Evolutionary conservation across 2,113 vertebrate species (phyloP).

Genomic region (Hippolais icterina): DNA sequence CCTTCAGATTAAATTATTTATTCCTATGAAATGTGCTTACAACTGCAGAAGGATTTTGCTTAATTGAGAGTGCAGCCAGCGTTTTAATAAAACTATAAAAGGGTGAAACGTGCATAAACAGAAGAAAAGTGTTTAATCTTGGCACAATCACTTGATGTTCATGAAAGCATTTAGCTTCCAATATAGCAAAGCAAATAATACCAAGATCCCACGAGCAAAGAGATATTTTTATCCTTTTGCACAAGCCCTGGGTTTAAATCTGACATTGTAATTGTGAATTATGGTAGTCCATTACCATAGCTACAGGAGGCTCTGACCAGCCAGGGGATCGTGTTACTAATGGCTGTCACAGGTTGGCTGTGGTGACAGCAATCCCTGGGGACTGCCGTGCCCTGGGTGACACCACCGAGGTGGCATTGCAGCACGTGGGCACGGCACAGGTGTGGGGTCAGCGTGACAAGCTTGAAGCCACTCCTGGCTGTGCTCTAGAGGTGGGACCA

Average conservation of each 20-base stretch:
- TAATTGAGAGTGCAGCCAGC: conserved; percentile 43
- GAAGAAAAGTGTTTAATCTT: conserved; percentile 45
- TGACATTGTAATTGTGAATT: conserved; percentile 38
- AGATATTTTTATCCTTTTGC: conserved; percentile 35
- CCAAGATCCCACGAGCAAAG: conserved; percentile 26
- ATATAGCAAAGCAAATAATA: conserved; percentile 35
- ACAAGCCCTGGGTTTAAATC: conserved; percentile 16
- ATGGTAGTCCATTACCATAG: conserved; percentile 29
- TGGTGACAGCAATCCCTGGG: background rate
- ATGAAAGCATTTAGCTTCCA: conserved; percentile 9
- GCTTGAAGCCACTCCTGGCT: background rate
- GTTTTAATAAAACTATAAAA: conserved; percentile 46
- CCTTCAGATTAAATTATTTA: background rate
- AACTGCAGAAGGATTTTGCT: background rate
- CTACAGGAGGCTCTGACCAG: conserved; percentile 38
- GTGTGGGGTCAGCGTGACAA: background rate
- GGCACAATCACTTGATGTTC: background rate
- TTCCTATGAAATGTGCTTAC: conserved; percentile 12
- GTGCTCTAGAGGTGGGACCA: background rate
- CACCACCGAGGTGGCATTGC: fast-evolving
- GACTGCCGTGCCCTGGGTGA: background rate
- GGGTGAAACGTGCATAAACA: conserved; percentile 24
- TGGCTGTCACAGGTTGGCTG: background rate
- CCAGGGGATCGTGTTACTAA: background rate
- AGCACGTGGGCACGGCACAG: fast-evolving